Conservation (phyloP, 2,113 vertebrate genomes). For the Gallinago paraguaiae region DNA sequence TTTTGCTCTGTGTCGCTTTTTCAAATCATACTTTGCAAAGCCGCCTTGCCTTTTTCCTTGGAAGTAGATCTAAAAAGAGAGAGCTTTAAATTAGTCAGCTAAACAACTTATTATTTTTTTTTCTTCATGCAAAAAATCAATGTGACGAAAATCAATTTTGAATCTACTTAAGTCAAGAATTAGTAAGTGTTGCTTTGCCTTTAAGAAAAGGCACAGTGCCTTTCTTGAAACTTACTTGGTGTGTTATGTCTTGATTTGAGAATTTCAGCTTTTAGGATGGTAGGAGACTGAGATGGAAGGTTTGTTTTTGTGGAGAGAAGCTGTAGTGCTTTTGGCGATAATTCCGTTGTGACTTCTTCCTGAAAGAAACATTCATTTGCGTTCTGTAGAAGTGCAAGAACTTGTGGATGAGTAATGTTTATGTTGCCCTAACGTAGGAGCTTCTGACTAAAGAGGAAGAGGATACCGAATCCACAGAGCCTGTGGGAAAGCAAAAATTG, state of each 20-base stretch:
- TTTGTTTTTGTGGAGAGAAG: neutral
- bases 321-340: neutral
- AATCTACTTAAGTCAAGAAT: neutral
- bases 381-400: neutral
- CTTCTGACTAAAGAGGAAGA: slow-evolving; percentile 50
- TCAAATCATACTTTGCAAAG: neutral
- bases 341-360: neutral
- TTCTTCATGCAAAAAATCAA: neutral
- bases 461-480: slow-evolving; percentile 5
- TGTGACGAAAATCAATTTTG: neutral
- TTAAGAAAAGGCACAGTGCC: neutral
- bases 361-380: neutral
- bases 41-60: neutral
- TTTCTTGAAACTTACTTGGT: neutral
- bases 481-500: slow-evolving; percentile 39
- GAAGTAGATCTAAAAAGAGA: neutral
- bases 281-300: neutral
- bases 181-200: neutral
- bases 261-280: neutral
- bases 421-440: slow-evolving; percentile 53
- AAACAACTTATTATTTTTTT: neutral
- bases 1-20: neutral
- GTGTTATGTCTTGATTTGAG: neutral
- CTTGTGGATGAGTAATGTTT: neutral
- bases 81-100: neutral